Base-by-base conservation (phyloP, 2,113 vertebrate genomes). In the Pachycephala philippinensis region DNA sequence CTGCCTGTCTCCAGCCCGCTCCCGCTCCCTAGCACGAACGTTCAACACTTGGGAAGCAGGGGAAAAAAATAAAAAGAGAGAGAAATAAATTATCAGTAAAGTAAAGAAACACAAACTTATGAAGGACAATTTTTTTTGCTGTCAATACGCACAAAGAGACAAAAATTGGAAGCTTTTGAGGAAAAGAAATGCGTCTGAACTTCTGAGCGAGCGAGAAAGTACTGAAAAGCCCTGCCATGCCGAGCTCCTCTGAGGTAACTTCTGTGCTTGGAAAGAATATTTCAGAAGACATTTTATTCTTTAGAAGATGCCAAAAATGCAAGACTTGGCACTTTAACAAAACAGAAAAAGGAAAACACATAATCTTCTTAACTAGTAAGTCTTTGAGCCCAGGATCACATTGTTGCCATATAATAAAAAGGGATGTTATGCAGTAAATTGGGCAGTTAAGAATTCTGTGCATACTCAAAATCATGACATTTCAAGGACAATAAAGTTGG, bases 281-380 rank as follows among this genome's bases (percentile, higher is more conserved):
- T 97, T 97, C 97, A 97, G 95, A 98, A 97, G 97, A 97, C 96
- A 95, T 94, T 97, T 97, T 87, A 96, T 89, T 97, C 97, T 97
- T 97, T 94, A 96, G 93, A 97, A 97, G 97, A 96, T 97, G 97
- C 97, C 97, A 97, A 97, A 97, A 97, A 96, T 75, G 83, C 93
- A 95, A 95, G 94, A 96, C 95, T 97, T 97, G 97, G 97, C 97
- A 97, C 96, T 96, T 96, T 92, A 97, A 98, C 97, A 97, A 97
- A 97, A 97, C 93, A 95, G 96, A 92, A 97, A 97, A 96, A 96
- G 81, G 96, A 97, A 97, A 97, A 97, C 96, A 96, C 97, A 96
- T 97, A 98, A 98, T 97, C 97, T 97, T 97, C 97, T 98, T 97
- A 97, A 97, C 97, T 97, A 93, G 97, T 95, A 94, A 97, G 97